Evolutionary conservation across 1,140 invertebrate species (phyloP), one percentile per base, ranked within the genome.

Genomic region (Pseudoatta argentina): DNA sequence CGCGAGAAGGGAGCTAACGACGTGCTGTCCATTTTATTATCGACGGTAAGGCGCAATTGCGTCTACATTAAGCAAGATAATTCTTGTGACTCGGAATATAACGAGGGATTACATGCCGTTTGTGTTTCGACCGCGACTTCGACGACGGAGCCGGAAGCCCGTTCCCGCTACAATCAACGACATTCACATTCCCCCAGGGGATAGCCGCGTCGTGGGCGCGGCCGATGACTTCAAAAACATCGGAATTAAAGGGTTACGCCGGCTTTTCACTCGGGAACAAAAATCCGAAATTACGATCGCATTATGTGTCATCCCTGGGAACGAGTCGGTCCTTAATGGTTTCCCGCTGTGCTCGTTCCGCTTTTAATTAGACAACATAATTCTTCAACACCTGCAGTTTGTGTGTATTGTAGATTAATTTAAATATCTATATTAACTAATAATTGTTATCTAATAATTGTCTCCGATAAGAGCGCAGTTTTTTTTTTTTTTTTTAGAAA

Each of bases 171-270:
- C 67, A 86, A 73, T 86, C 78, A 34, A 51, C 59, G 59, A 48
- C 39, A 72, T 87, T 59, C 24, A 73, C 66, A 57, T 81, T 81
- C 78, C n/a, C 39, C n/a, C 39, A 16, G 55, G 12, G 66, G n/a
- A 34, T 7, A 14, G 34, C 30, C 55, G 55, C 24, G 27, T 6
- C 16, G 61, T 87, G 85, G 75, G 88, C 78, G 88, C 89, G 89
- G 67, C 73, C 79, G 61, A 63, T 87, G 76, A 89, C 77, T 90
- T 39, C 63, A 69, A 61, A 66, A 88, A 59, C 85, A 67, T 72
- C 51, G 12, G 51, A 57, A 88, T 81, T 72, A 79, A 66, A 86
- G 73, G 69, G 63, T 87, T 39, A 77, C 44, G 14, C 57, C 55
- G 48, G 34, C 24, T 83, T 75, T 83, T 39, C 48, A 24, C 27